Evolutionary conservation across 2,888 invertebrate genomes (phyloP).

Genomic region (Beris morrisii): DNA sequence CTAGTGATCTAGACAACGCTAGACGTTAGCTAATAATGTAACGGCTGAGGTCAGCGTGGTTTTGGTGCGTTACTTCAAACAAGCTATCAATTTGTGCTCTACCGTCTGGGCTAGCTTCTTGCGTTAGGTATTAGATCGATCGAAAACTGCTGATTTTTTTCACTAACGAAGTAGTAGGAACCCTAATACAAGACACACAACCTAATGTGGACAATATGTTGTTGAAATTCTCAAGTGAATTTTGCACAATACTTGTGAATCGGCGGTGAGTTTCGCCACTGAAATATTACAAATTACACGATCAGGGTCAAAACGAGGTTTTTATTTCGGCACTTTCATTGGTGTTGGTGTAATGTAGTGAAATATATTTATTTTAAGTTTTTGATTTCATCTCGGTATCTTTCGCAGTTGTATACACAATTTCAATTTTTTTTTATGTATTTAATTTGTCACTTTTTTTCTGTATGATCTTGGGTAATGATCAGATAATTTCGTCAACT

Average conservation of each 20-base stretch:
- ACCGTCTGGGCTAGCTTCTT: no score
- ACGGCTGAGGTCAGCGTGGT: no score
- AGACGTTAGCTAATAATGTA: no score
- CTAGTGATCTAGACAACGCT: no score
- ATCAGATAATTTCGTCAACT: constrained; percentile 16
- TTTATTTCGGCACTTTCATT: constrained; percentile 6
- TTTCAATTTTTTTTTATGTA: constrained; percentile 32
- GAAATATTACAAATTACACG: constrained; percentile 26
- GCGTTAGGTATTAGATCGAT: no score
- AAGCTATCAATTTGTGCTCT: no score
- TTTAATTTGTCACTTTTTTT: constrained; percentile 35
- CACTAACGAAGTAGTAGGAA: no score
- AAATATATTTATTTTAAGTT: no score
- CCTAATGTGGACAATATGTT: not conserved
- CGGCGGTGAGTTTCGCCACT: constrained; percentile 32
- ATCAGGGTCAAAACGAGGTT: constrained; percentile 34
- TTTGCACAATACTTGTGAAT: constrained; percentile 23
- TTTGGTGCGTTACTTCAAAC: no score
- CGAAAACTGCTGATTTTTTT: no score
- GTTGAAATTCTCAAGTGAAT: constrained; percentile 19
- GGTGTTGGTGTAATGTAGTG: not conserved
- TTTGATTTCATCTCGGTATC: not conserved
- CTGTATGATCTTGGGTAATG: constrained; percentile 40
- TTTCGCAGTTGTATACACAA: constrained; percentile 16
- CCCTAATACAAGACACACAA: no score